Evolutionary conservation across 2,888 invertebrate genomes (phyloP), one percentile per base, ranked within the genome.

Genomic region (Cistogaster globosa): DNA sequence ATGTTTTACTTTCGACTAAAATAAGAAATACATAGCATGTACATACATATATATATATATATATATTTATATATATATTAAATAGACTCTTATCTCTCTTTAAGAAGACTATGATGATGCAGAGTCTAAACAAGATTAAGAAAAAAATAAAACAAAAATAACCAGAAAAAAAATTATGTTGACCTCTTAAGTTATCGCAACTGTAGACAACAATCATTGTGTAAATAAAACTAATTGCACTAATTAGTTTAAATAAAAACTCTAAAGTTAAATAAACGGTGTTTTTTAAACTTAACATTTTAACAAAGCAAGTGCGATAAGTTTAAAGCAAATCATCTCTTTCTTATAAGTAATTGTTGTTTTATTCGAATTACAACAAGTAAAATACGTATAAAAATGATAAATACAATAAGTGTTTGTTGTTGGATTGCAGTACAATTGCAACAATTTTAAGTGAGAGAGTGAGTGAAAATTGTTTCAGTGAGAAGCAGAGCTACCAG

Each of bases 211-310:
- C 22, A 51, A 60, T 20, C 45, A 74, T 78, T 83, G 72, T 83
- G 68, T 72, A 74, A 78, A 78, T 68, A 74, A 62, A 78, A 74
- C 83, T 78, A 83, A 83, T 83, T 83, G 68, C 72, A 48, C 55
- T 78, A 83, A 83, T 78, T 83, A 83, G 78, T 77, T 74, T 78
- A 38, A 78, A 78, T 32, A 42, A 48, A 14, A 60, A 51, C 48
- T 55, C 6, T n/a, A 55, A 55, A 48, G 18, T 58, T 51, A 53
- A 62, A 62, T 51, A 74, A 12, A 74, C 22, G 20, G 48, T 71
- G 22, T 55, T 62, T 69, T 53, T 26, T 26, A 20, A 45, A 62
- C 71, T 32, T 48, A 16, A 14, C 32, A 42, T n/a, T n/a, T 57
- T 60, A 58, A 68, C 55, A 76, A 42, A 42, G 12, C 26, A 42